phyloP scores from a whole-genome alignment of 2,888 invertebrate genomes.

The Erynnis tages region DNA sequence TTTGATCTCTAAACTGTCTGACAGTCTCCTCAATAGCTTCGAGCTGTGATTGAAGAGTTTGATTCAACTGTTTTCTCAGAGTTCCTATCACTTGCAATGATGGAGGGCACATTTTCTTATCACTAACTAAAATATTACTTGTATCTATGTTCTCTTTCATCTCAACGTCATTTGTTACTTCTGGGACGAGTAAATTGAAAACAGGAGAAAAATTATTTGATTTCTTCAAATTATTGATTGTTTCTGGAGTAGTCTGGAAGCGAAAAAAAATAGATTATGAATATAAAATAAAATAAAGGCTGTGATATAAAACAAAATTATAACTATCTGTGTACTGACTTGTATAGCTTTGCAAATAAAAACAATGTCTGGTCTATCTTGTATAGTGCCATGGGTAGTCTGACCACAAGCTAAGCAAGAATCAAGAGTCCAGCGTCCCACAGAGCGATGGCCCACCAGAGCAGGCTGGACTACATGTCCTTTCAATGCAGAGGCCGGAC shows the following conservation, averaged over 20 bases:
- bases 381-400: constrained; percentile 83
- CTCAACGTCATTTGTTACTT: constrained; percentile 73
- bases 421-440: constrained; percentile 83
- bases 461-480: constrained; percentile 81
- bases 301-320: neutral
- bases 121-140: constrained; percentile 57
- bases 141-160: constrained; percentile 75
- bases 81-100: constrained; percentile 80
- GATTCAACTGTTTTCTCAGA: constrained; percentile 85
- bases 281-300: neutral
- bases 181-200: constrained; percentile 85
- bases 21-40: constrained; percentile 88
- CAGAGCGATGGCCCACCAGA: constrained; percentile 75
- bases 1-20: constrained; percentile 87
- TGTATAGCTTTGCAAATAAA: constrained; percentile 80
- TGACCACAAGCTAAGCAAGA: constrained; percentile 84
- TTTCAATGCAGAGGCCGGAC: constrained; percentile 70
- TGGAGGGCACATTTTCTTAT: constrained; percentile 67
- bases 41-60: constrained; percentile 86
- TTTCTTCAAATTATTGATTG: constrained; percentile 81
- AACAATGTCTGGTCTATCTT: constrained; percentile 74
- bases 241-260: constrained; percentile 81
- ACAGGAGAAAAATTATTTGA: constrained; percentile 86
- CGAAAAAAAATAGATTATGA: constrained; percentile 30
- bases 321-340: constrained; percentile 66